A percentile compares a stretch with the other conserved stretches of the same genome.
phyloP scores from a whole-genome alignment of 2,888 invertebrate genomes.

The Archips xylosteana region DNA sequence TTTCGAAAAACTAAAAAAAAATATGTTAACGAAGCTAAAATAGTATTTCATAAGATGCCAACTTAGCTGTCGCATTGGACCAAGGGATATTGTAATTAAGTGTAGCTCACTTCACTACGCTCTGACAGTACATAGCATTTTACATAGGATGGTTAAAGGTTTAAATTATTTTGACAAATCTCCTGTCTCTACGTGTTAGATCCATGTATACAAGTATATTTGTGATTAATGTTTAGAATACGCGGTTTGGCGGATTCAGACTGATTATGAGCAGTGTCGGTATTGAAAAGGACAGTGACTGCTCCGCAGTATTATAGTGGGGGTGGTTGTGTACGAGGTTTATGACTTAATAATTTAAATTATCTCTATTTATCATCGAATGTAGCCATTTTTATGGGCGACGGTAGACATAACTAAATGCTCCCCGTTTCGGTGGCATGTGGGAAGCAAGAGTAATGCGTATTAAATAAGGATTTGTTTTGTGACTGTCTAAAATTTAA shows the following conservation, averaged over 20 bases:
- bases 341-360: neutral
- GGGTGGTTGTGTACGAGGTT: conserved; percentile 58
- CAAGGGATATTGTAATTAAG: conserved; percentile 78
- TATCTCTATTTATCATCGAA: neutral
- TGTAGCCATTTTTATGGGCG: neutral
- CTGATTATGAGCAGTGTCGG: conserved; percentile 72
- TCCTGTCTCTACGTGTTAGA: conserved; percentile 73
- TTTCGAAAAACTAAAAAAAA: conserved; percentile 50
- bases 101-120: conserved; percentile 79
- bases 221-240: conserved; percentile 76
- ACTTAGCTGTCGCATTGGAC: conserved; percentile 81
- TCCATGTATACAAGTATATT: conserved; percentile 77
- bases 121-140: conserved; percentile 76
- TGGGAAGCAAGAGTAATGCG: neutral
- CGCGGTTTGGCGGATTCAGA: conserved; percentile 72
- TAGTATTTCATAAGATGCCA: conserved; percentile 80
- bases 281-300: conserved; percentile 47
- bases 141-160: conserved; percentile 51
- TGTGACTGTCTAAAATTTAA: neutral
- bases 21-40: conserved; percentile 57
- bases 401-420: neutral
- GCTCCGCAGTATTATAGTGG: conserved; percentile 71
- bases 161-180: conserved; percentile 69
- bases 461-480: conserved; percentile 1
- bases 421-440: neutral